These are phyloP conservation scores for Arrhopalites spinosus DNA, from an alignment of 2,888 invertebrate species.

Conservation along the genomic window DNA sequence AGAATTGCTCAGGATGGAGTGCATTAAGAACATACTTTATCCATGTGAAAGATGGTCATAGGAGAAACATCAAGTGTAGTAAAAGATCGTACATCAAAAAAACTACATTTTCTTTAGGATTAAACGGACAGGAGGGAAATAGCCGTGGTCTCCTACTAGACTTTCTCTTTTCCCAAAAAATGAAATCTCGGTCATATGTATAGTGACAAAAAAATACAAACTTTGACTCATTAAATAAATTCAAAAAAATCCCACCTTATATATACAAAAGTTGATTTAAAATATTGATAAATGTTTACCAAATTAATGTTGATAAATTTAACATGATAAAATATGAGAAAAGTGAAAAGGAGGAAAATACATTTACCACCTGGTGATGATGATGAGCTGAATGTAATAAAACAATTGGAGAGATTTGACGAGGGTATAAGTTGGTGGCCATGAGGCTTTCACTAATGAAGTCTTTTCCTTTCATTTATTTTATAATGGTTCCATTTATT, in stretches of 20 bases:
- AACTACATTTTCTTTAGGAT: background rate
- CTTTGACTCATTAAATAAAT: too few relatives aligned
- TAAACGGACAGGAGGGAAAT: too few relatives aligned
- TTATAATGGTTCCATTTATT: constrained; percentile 17
- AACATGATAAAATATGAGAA: too few relatives aligned
- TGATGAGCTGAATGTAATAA: background rate
- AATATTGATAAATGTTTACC: too few relatives aligned
- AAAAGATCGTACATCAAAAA: constrained; percentile 33
- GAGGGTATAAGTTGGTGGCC: background rate
- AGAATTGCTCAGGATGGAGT: constrained; percentile 7
- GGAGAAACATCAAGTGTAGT: constrained; percentile 30
- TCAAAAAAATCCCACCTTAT: too few relatives aligned
- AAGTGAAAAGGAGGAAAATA: background rate
- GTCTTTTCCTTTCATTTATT: constrained; percentile 21
- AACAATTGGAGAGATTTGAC: constrained; percentile 5
- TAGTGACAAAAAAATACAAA: too few relatives aligned
- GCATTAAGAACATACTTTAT: constrained; percentile 17
- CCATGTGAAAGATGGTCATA: constrained; percentile 10
- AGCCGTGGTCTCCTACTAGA: too few relatives aligned
- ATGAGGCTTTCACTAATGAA: constrained; percentile 8
- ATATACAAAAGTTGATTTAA: too few relatives aligned
- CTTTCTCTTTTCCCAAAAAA: too few relatives aligned
- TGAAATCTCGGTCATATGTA: too few relatives aligned
- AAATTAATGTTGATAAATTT: too few relatives aligned
- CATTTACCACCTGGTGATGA: constrained; percentile 14